These are phyloP conservation scores for Scolopax bukidnonensis DNA, from an alignment of 2,797 vertebrate genomes.

Conservation along the genomic window DNA sequence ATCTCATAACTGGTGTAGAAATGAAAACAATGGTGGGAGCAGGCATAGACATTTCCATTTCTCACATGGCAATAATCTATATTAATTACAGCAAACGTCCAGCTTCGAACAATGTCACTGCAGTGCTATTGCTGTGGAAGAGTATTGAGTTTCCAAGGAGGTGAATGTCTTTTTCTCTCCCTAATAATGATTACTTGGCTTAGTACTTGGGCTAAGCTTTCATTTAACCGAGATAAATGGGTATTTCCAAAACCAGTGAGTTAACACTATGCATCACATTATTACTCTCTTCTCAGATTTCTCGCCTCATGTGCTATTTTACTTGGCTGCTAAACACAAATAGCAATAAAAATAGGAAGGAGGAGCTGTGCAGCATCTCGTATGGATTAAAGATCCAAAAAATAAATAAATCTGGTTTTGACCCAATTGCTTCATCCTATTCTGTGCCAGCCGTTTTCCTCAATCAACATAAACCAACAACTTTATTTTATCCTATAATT, in stretches of 20 bases:
- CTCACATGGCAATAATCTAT: conserved; percentile 29
- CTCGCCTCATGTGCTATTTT: not conserved
- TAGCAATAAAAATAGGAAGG: not conserved
- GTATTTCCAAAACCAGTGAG: not conserved
- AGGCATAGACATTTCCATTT: not conserved
- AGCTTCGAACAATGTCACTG: conserved; percentile 6
- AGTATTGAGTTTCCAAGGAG: conserved; percentile 40
- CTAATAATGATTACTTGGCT: conserved; percentile 56
- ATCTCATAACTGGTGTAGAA: not conserved
- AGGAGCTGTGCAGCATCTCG: not conserved
- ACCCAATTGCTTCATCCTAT: not conserved
- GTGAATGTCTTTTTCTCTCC: conserved; percentile 46
- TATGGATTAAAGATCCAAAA: not conserved
- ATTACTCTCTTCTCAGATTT: conserved; percentile 34
- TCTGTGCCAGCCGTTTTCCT: not conserved
- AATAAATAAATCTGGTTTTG: not conserved
- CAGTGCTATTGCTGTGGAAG: conserved; percentile 29
- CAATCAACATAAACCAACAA: not conserved
- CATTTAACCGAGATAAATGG: conserved; percentile 49
- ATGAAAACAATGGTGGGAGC: not conserved
- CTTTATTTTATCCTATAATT: not conserved
- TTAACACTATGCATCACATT: conserved; percentile 30
- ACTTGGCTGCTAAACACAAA: not conserved
- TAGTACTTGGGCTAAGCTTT: conserved; percentile 32
- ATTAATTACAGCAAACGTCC: conserved; percentile 47